phyloP scores from a whole-genome alignment of 2,797 vertebrate genomes.

The Lithobates pipiens region DNA sequence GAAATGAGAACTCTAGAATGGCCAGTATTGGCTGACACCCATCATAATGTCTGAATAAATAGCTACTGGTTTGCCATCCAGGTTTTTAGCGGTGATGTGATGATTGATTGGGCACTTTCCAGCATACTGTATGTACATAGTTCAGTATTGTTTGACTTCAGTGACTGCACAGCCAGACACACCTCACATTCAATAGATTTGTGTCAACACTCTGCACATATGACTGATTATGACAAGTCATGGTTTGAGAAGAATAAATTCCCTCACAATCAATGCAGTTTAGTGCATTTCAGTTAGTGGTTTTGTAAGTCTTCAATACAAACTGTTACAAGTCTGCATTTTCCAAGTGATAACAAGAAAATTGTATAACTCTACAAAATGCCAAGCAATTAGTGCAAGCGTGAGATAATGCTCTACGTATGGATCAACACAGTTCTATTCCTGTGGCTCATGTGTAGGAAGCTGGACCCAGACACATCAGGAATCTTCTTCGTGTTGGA shows the following conservation, averaged over 20 bases:
- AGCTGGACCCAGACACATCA: too few relatives aligned
- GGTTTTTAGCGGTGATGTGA: conserved; percentile 67
- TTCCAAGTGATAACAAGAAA: background rate
- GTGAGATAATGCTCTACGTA: too few relatives aligned
- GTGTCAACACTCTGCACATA: conserved; percentile 68
- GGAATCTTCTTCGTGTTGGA: too few relatives aligned
- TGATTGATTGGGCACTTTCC: conserved; percentile 68
- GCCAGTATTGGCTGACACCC: conserved; percentile 1
- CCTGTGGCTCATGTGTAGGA: too few relatives aligned
- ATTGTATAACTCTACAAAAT: background rate
- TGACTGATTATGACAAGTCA: conserved; percentile 31
- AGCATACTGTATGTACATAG: conserved; percentile 65
- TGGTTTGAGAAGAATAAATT: conserved; percentile 40
- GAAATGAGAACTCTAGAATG: background rate
- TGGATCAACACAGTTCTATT: too few relatives aligned
- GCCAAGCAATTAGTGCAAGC: too few relatives aligned
- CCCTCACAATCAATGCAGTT: conserved; percentile 58
- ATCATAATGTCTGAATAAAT: conserved; percentile 42
- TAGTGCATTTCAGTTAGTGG: conserved; percentile 59
- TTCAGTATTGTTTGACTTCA: conserved; percentile 71
- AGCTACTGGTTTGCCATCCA: conserved; percentile 64
- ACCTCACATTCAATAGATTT: conserved; percentile 76
- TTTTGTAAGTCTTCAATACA: conserved; percentile 29
- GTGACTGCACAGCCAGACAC: conserved; percentile 69
- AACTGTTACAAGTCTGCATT: background rate